phyloP scores from a whole-genome alignment of 2,797 vertebrate genomes.

The Sandelia bainsii region DNA sequence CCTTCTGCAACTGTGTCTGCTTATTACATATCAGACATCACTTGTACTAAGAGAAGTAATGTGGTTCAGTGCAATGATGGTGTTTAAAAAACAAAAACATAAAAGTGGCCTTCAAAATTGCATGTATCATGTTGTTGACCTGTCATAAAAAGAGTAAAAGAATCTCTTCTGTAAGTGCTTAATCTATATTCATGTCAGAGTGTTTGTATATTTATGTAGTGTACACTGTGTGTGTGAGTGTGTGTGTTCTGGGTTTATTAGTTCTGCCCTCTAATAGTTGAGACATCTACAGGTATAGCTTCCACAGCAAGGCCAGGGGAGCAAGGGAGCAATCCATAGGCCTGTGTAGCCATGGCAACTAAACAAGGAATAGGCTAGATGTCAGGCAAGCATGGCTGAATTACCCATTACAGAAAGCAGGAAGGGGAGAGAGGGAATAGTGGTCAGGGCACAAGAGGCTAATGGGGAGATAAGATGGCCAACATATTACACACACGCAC shows the following conservation, averaged over 20 bases:
- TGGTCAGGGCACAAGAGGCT: conserved; percentile 85
- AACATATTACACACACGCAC: conserved; percentile 70
- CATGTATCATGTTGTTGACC: conserved; percentile 26
- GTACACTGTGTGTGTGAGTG: conserved; percentile 28
- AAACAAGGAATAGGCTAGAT: conserved; percentile 88
- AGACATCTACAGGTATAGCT: conserved; percentile 79
- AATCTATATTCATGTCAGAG: conserved; percentile 46
- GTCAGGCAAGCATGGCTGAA: conserved; percentile 89
- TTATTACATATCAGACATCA: not conserved
- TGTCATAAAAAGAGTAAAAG: conserved; percentile 32
- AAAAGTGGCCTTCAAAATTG: not conserved
- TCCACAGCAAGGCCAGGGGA: conserved; percentile 79
- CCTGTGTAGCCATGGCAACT: conserved; percentile 87
- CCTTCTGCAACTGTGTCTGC: conserved; percentile 3
- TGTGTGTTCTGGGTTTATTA: conserved; percentile 61
- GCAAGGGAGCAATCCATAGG: conserved; percentile 85
- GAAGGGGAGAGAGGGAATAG: conserved; percentile 81
- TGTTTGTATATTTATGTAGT: conserved; percentile 48
- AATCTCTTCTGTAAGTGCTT: conserved; percentile 25
- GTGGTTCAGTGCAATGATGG: not conserved
- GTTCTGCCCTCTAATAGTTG: conserved; percentile 79
- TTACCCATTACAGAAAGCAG: conserved; percentile 88
- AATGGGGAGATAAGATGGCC: conserved; percentile 85
- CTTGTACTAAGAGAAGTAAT: conserved; percentile 1
- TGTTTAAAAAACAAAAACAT: not conserved